A percentile compares a stretch with the other conserved stretches of the same genome.
Conservation (phyloP, 2,888 invertebrate genomes). For the Andrena flavipes region DNA sequence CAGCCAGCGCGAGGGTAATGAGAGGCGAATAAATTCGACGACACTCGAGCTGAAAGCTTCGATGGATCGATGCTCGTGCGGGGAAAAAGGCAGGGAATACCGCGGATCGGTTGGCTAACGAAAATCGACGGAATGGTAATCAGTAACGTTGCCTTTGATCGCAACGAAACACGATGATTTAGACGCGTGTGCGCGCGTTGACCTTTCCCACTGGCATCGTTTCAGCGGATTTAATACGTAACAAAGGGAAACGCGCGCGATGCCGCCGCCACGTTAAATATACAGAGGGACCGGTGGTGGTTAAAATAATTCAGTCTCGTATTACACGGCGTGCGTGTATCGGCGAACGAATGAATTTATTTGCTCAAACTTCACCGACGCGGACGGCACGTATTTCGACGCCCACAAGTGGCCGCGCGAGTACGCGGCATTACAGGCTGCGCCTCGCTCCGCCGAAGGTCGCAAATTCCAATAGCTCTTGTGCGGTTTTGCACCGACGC, state of each 20-base stretch:
- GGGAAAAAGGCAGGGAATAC: neutral
- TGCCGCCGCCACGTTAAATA: slow-evolving; percentile 28
- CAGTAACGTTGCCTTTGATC: neutral
- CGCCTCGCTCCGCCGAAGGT: slow-evolving; percentile 70
- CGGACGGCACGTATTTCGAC: slow-evolving; percentile 61
- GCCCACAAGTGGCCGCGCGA: slow-evolving; percentile 68
- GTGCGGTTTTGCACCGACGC: slow-evolving; percentile 45
- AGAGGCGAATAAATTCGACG: neutral
- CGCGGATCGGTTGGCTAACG: neutral
- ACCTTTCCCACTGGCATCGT: slow-evolving; percentile 15
- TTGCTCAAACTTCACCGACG: slow-evolving; percentile 55
- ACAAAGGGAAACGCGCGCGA: slow-evolving; percentile 32
- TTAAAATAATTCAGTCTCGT: slow-evolving; percentile 45
- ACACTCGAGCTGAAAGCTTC: neutral
- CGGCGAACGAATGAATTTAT: slow-evolving; percentile 63
- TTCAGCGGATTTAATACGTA: slow-evolving; percentile 31
- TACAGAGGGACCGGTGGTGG: slow-evolving; percentile 6
- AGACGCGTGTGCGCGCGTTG: neutral
- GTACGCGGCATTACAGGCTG: slow-evolving; percentile 68
- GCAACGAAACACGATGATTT: slow-evolving; percentile 6
- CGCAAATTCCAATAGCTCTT: slow-evolving; percentile 70
- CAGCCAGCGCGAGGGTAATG: neutral
- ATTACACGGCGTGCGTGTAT: slow-evolving; percentile 36
- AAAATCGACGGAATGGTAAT: neutral
- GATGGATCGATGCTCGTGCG: neutral